Evolutionary conservation across 1,140 invertebrate genomes (phyloP).

Genomic region (Elysia chlorotica): DNA sequence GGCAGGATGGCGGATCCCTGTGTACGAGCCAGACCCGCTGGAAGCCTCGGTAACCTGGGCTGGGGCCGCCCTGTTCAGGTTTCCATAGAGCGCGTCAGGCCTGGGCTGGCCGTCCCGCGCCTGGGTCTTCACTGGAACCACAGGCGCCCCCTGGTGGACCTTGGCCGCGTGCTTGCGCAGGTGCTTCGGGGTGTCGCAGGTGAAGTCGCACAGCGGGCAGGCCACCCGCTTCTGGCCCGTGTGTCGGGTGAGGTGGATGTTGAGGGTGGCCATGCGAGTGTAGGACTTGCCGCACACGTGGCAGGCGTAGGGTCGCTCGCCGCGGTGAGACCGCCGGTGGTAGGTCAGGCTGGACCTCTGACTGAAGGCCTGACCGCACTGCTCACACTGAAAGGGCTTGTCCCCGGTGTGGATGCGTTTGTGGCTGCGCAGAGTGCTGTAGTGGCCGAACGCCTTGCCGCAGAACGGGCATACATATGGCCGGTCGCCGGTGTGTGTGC

Average conservation of each 20-base stretch:
- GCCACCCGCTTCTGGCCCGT: constrained; percentile 17
- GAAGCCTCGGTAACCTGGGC: neutral
- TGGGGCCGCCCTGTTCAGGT: neutral
- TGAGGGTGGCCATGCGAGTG: constrained; percentile 23
- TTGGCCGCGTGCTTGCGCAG: neutral
- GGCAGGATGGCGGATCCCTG: neutral
- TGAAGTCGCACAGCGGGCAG: constrained; percentile 14
- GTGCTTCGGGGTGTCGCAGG: constrained; percentile 9
- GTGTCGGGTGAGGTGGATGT: constrained; percentile 19
- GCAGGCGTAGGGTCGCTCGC: too few relatives aligned
- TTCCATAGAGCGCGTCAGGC: neutral
- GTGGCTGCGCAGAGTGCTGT: too few relatives aligned
- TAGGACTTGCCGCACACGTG: constrained; percentile 25
- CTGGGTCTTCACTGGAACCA: neutral
- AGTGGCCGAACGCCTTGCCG: too few relatives aligned
- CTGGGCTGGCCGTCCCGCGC: too few relatives aligned
- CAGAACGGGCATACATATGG: too few relatives aligned
- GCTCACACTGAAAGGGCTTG: too few relatives aligned
- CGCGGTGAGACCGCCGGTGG: too few relatives aligned
- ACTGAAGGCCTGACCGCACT: too few relatives aligned
- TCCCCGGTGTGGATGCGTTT: too few relatives aligned
- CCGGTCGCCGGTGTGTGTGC: too few relatives aligned
- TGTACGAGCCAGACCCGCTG: neutral
- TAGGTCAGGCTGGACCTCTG: too few relatives aligned
- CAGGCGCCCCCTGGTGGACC: neutral